Evolutionary conservation across 2,113 vertebrate genomes (phyloP).

Genomic region (Atrichornis clamosus): DNA sequence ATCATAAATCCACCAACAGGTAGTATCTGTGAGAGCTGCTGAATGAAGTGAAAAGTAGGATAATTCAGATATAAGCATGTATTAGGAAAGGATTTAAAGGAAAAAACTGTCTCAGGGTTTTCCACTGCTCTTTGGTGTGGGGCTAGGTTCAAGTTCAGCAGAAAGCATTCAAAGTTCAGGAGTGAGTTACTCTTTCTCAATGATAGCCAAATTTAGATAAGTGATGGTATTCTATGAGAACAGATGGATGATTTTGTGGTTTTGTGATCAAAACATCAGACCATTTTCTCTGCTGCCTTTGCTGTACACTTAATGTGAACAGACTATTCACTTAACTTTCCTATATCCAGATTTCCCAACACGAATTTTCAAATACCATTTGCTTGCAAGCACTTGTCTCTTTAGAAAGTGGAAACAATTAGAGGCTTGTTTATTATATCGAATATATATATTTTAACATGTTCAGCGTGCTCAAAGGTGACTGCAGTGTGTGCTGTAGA

Average conservation of each 20-base stretch:
- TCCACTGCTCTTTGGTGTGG: not conserved
- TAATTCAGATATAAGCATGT: slow-evolving; percentile 16
- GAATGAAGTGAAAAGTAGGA: slow-evolving; percentile 7
- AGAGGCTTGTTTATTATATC: not conserved
- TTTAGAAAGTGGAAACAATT: not conserved
- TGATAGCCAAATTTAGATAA: not conserved
- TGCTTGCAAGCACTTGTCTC: not conserved
- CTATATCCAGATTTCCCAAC: not conserved
- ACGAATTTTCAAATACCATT: not conserved
- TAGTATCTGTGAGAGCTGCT: not conserved
- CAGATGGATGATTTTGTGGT: not conserved
- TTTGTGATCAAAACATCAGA: not conserved
- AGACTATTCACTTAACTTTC: not conserved
- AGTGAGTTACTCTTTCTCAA: not conserved
- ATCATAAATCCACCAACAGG: slow-evolving; percentile 42
- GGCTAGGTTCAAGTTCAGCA: not conserved
- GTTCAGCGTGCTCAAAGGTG: not conserved
- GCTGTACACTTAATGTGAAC: not conserved
- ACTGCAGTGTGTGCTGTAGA: not conserved
- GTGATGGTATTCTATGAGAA: not conserved
- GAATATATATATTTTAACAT: not conserved
- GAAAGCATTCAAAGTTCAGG: not conserved
- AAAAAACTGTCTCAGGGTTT: not conserved
- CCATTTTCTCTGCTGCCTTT: not conserved
- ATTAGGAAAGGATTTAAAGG: slow-evolving; percentile 24